A percentile compares a stretch with the other conserved stretches of the same genome.
Evolutionary conservation across 2,113 vertebrate genomes (phyloP).

Genomic region (Gulo gulo): DNA sequence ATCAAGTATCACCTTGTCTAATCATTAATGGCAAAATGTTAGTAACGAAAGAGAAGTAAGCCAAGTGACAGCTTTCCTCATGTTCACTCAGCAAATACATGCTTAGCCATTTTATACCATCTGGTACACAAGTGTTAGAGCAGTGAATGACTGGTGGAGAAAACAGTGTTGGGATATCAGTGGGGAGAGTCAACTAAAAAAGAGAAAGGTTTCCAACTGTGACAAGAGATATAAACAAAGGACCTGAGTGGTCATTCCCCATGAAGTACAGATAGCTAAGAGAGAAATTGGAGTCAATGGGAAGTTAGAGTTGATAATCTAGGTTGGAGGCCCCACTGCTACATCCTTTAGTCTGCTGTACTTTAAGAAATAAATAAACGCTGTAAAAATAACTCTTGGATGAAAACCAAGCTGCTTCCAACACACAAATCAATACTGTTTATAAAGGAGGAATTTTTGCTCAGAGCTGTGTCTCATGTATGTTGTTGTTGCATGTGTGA

Average conservation of each 20-base stretch:
- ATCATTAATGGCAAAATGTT: neutral
- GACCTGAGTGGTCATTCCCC: neutral
- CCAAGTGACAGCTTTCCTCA: slow-evolving; percentile 47
- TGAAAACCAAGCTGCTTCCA: slow-evolving; percentile 49
- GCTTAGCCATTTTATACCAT: slow-evolving; percentile 39
- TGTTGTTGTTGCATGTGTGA: neutral
- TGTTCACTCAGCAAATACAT: slow-evolving; percentile 8
- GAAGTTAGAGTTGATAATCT: neutral
- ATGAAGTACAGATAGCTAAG: neutral
- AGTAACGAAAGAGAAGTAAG: slow-evolving; percentile 3
- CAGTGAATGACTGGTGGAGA: neutral
- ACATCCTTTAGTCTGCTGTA: slow-evolving; percentile 15
- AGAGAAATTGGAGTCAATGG: neutral
- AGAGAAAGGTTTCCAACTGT: neutral
- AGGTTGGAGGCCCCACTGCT: neutral
- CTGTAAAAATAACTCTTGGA: slow-evolving; percentile 60
- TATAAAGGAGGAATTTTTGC: slow-evolving; percentile 58
- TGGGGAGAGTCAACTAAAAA: slow-evolving; percentile 13
- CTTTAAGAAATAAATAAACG: slow-evolving; percentile 56
- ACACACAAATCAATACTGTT: slow-evolving; percentile 53
- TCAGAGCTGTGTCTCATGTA: neutral
- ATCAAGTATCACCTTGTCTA: slow-evolving; percentile 14
- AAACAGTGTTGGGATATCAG: neutral
- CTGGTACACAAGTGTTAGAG: slow-evolving; percentile 20
- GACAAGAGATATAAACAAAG: neutral